Percentiles rank a stretch among this genome's conserved stretches.
Conservation (phyloP, 2,113 vertebrate species). For the Butorides virescens region DNA sequence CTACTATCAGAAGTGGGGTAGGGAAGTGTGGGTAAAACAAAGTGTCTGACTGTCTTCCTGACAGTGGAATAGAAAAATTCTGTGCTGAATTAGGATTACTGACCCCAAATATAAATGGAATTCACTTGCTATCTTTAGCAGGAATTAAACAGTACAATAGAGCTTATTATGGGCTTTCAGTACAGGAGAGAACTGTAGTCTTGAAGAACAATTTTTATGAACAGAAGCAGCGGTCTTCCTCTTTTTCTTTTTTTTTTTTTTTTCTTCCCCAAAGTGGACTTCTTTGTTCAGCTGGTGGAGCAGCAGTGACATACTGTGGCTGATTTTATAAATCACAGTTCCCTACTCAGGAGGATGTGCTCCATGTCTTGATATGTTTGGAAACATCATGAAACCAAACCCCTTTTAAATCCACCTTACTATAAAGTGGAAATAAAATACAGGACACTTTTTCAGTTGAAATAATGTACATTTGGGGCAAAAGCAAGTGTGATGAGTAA, state of each 20-base stretch:
- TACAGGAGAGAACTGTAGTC: background rate
- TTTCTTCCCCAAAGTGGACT: fast-evolving
- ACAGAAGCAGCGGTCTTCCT: background rate
- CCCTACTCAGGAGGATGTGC: background rate
- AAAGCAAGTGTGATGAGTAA: background rate
- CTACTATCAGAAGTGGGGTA: background rate
- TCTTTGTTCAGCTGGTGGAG: conserved; percentile 38
- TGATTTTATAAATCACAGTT: conserved; percentile 38
- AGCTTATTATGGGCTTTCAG: background rate
- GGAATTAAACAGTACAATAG: background rate
- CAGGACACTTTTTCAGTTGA: background rate
- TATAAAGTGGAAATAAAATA: background rate
- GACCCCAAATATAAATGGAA: background rate
- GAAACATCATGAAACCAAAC: background rate
- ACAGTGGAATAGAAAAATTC: background rate
- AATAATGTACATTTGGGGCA: background rate
- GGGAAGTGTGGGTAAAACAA: background rate
- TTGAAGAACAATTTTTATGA: background rate
- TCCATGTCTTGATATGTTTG: background rate
- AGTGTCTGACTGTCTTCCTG: background rate
- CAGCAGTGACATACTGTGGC: conserved; percentile 67
- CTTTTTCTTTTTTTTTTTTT: background rate
- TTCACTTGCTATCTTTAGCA: background rate
- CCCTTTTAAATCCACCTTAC: background rate
- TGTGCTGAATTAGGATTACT: background rate